Base-by-base conservation (phyloP, 2,888 invertebrate genomes). In the Syrista parreyssii region DNA sequence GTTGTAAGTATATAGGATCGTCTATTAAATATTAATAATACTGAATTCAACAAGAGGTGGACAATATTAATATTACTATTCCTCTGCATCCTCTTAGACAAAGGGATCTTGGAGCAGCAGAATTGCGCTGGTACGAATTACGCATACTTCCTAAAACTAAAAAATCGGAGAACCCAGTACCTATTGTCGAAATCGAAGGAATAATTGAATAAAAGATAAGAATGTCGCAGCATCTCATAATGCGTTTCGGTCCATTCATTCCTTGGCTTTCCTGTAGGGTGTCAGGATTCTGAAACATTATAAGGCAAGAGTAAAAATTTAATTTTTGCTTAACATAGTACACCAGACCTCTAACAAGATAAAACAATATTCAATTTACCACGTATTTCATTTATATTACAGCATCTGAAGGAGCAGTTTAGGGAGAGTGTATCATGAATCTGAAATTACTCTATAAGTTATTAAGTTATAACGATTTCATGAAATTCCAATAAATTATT, bases 61-160 rank as follows among this genome's bases (percentile, higher is more conserved):
- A 76, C 4, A 78, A 73, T 73, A 69, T 55, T 76, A 12, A 31
- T 69, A 77, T 68, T 31, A n/a, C 32, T 9, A 75, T 74, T 74
- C 78, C 68, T 68, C 75, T 72, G 78, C 77, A 80, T 68, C 40
- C 74, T 80, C 82, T 12, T 77, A 91, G 91, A 12, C 85, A 82
- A 79, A 87, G 88, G 77, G 86, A 89, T 83, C 81, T 87, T 68
- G 84, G 84, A 76, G 76, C 80, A 12, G 89, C 90, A 3, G 91
- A 91, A 85, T 79, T 86, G 78, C 79, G 78, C 15, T 91, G 87
- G 86, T 91, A 91, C 76, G 83, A 88, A 82, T 84, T 87, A 72
- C 81, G 89, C 33, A 88, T 88, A 32, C 82, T 86, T 55, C 84
- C 88, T 11, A 82, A 83, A 74, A 75, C 80, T 23, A 82, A 78